Percentiles rank a stretch among this genome's conserved stretches.
Evolutionary conservation across 1,140 invertebrate genomes (phyloP).

Genomic region (Bombus sylvicola): DNA sequence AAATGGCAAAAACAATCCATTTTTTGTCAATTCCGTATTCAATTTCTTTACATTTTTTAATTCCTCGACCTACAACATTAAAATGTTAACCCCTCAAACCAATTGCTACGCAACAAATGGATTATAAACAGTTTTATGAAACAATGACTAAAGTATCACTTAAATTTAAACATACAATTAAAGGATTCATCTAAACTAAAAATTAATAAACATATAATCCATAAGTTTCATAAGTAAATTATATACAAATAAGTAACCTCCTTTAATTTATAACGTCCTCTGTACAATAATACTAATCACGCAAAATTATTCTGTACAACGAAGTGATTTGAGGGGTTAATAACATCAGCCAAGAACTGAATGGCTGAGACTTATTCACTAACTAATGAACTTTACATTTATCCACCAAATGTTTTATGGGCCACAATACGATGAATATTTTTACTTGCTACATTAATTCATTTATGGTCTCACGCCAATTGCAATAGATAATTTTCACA

Average conservation of each 20-base stretch:
- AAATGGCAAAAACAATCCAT: slow-evolving; percentile 37
- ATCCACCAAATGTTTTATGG: slow-evolving; percentile 66
- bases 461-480: slow-evolving; percentile 66
- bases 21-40: slow-evolving; percentile 58
- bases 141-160: slow-evolving; percentile 55
- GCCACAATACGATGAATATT: slow-evolving; percentile 74
- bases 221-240: slow-evolving; percentile 58
- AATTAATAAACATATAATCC: slow-evolving; percentile 52
- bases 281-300: slow-evolving; percentile 59
- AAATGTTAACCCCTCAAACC: slow-evolving; percentile 61
- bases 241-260: slow-evolving; percentile 66
- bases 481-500: slow-evolving; percentile 10
- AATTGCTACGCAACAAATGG: slow-evolving; percentile 20
- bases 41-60: slow-evolving; percentile 44
- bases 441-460: slow-evolving; percentile 39
- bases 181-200: slow-evolving; percentile 44
- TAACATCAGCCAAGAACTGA: slow-evolving; percentile 8
- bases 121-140: slow-evolving; percentile 50
- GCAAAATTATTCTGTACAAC: slow-evolving; percentile 56
- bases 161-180: slow-evolving; percentile 37
- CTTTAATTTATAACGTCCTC: slow-evolving; percentile 54
- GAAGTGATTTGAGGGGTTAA: slow-evolving; percentile 61
- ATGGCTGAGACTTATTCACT: slow-evolving; percentile 45
- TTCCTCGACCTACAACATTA: slow-evolving; percentile 48
- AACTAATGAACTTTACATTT: slow-evolving; percentile 56